Conservation (phyloP, 1,140 invertebrate genomes). For the Drosophila nigromelanica region DNA sequence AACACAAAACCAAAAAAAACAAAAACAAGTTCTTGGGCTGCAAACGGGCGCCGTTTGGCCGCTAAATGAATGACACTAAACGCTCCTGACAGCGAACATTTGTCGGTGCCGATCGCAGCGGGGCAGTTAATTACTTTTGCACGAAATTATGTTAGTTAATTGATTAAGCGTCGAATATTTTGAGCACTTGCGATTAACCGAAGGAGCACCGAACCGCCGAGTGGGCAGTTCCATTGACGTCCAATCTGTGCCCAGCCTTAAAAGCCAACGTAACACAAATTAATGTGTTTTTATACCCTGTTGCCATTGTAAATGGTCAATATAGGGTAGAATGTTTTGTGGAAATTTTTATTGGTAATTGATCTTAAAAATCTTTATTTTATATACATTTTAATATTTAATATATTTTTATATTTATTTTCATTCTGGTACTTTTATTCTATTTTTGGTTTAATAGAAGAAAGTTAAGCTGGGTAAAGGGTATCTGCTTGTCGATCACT, state of each 20-base stretch:
- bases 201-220: background rate
- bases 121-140: slow-evolving; percentile 78
- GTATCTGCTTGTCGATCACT: too few species aligned
- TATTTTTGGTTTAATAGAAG: too few species aligned
- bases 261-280: slow-evolving; percentile 32
- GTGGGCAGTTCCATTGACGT: slow-evolving; percentile 7
- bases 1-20: slow-evolving; percentile 1
- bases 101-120: slow-evolving; percentile 53
- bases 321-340: too few species aligned
- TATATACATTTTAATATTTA: too few species aligned
- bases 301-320: too few species aligned
- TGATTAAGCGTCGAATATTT: slow-evolving; percentile 68
- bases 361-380: too few species aligned
- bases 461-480: too few species aligned
- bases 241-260: slow-evolving; percentile 47
- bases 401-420: too few species aligned
- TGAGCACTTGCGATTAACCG: slow-evolving; percentile 39
- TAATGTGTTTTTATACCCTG: slow-evolving; percentile 2
- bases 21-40: slow-evolving; percentile 50
- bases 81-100: slow-evolving; percentile 76
- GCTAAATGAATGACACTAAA: slow-evolving; percentile 79
- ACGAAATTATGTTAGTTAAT: slow-evolving; percentile 81
- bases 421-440: too few species aligned
- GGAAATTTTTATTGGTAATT: too few species aligned
- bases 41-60: slow-evolving; percentile 66